Conservation (phyloP, 2,113 vertebrate species). For the Cromileptes altivelis region DNA sequence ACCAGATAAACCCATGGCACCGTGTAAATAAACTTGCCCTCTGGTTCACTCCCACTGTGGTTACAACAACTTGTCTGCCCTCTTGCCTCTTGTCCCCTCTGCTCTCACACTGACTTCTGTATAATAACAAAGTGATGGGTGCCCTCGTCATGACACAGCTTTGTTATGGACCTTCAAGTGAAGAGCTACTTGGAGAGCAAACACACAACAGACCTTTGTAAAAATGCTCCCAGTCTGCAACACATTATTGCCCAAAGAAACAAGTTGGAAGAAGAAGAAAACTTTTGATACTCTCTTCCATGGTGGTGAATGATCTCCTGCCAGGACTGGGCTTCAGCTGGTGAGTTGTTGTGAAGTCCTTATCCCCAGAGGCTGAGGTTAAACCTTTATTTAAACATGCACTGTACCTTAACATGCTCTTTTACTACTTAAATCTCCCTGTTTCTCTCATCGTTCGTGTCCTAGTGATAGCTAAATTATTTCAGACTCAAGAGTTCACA, state of each 20-base stretch:
- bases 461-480: conserved; percentile 48
- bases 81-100: conserved; percentile 16
- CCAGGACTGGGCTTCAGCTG: conserved; percentile 37
- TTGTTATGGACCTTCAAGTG: conserved; percentile 21
- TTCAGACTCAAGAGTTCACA: conserved; percentile 33
- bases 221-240: conserved; percentile 36
- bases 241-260: conserved; percentile 40
- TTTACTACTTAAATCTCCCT: conserved; percentile 7
- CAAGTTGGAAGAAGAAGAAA: conserved; percentile 34
- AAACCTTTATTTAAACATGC: conserved; percentile 47
- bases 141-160: conserved; percentile 19
- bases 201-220: conserved; percentile 24
- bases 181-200: conserved; percentile 5
- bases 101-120: conserved; percentile 45
- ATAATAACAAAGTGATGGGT: conserved; percentile 31
- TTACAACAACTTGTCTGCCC: conserved; percentile 27
- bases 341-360: conserved; percentile 12
- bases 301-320: conserved; percentile 46
- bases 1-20: conserved; percentile 32
- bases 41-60: conserved; percentile 23
- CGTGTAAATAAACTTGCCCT: conserved; percentile 66
- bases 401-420: conserved; percentile 35
- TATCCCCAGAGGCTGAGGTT: conserved; percentile 27
- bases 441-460: conserved; percentile 44
- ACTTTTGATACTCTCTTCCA: conserved; percentile 16